phyloP scores from a whole-genome alignment of 2,888 invertebrate species.

The Dynastes grantii region DNA sequence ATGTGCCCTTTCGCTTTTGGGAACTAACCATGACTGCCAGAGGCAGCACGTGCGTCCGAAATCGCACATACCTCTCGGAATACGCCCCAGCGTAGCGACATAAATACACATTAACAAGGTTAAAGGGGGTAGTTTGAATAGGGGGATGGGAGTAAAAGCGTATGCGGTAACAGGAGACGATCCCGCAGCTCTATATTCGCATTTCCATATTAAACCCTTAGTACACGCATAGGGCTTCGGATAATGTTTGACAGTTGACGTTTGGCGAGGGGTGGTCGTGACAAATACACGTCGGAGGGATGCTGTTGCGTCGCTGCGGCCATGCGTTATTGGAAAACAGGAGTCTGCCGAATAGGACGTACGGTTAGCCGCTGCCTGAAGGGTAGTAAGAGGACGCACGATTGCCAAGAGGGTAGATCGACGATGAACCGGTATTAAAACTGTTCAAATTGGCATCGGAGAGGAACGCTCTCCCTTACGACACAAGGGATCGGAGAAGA shows the following conservation, averaged over 20 bases:
- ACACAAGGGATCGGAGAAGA: neutral
- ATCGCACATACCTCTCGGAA: conserved; percentile 10
- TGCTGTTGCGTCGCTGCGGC: conserved; percentile 18
- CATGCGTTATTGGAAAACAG: conserved; percentile 16
- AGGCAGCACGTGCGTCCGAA: conserved; percentile 5
- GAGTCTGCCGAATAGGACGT: conserved; percentile 6
- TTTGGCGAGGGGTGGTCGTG: conserved; percentile 42
- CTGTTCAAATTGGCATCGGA: conserved; percentile 45
- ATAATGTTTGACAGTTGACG: conserved; percentile 48
- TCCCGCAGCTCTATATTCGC: conserved; percentile 25
- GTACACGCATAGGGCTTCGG: conserved; percentile 9
- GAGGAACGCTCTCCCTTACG: conserved; percentile 16
- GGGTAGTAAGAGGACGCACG: conserved; percentile 29
- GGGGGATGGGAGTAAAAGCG: conserved; percentile 15
- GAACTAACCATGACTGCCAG: neutral
- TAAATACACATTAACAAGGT: conserved; percentile 48
- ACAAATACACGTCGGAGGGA: conserved; percentile 42
- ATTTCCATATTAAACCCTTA: conserved; percentile 44
- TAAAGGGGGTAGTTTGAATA: conserved; percentile 28
- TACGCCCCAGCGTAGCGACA: conserved; percentile 31
- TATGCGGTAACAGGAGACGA: conserved; percentile 30
- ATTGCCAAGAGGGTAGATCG: conserved; percentile 21
- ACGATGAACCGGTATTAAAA: conserved; percentile 36
- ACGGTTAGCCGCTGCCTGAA: conserved; percentile 1
- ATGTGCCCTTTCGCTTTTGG: too few relatives aligned